These are phyloP conservation scores for Apamea epomidion DNA, from an alignment of 2,888 invertebrate species.

Conservation along the genomic window DNA sequence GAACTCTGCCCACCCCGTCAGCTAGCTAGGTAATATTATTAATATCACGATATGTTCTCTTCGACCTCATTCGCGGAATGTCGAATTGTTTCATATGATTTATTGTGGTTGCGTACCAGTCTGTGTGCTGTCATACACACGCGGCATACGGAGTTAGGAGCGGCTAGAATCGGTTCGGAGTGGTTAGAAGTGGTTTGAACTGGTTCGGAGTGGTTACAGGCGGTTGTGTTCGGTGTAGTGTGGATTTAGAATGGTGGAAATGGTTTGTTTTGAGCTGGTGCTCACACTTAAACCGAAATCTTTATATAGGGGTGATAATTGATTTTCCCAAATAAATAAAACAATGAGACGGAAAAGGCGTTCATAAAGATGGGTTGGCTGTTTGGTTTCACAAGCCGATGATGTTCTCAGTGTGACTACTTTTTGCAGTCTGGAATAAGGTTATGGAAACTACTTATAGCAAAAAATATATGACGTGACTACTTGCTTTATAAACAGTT, in stretches of 20 bases:
- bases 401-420: too few species aligned
- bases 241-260: constrained; percentile 15
- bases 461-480: too few species aligned
- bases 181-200: constrained; percentile 52
- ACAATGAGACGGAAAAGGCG: not conserved
- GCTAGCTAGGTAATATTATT: constrained; percentile 59
- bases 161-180: constrained; percentile 45
- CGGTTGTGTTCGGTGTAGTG: constrained; percentile 18
- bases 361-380: not conserved
- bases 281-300: not conserved
- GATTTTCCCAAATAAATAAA: too few species aligned
- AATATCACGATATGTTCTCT: constrained; percentile 64
- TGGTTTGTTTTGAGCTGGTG: not conserved
- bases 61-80: constrained; percentile 65
- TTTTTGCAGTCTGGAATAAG: too few species aligned
- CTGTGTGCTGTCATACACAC: constrained; percentile 67
- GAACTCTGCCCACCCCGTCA: constrained; percentile 33
- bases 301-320: not conserved
- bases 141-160: constrained; percentile 54
- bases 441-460: too few species aligned
- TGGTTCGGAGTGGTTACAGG: constrained; percentile 36
- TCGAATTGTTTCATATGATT: constrained; percentile 72
- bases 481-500: too few species aligned
- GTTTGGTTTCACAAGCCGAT: too few species aligned
- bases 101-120: constrained; percentile 64